phyloP scores from a whole-genome alignment of 2,888 invertebrate genomes.

The Melolontha melolontha region DNA sequence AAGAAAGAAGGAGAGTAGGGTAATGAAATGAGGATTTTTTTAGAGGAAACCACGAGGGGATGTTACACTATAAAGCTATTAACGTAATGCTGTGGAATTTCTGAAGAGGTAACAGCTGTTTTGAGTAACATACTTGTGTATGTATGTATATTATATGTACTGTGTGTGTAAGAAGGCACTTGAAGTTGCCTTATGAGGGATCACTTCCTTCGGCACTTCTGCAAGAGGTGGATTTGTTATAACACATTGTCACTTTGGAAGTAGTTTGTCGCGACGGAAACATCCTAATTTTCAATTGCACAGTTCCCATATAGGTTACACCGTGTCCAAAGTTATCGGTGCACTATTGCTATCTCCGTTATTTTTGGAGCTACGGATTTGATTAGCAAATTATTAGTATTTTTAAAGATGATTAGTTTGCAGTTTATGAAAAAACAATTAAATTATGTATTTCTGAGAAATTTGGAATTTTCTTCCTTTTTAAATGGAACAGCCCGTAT shows the following conservation, averaged over 20 bases:
- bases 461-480: no score
- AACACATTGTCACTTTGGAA: constrained; percentile 27
- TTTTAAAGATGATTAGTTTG: no score
- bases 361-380: no score
- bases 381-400: no score
- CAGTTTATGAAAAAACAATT: no score
- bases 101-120: constrained; percentile 52
- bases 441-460: no score
- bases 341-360: no score
- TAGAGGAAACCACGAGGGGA: constrained; percentile 37
- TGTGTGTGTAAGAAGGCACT: constrained; percentile 40
- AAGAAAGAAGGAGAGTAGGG: constrained; percentile 14
- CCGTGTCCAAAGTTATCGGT: no score
- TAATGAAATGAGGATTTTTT: constrained; percentile 34
- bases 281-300: no score
- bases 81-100: constrained; percentile 53
- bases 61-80: constrained; percentile 53
- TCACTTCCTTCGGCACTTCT: constrained; percentile 49
- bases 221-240: constrained; percentile 20
- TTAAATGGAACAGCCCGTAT: no score
- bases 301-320: no score
- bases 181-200: constrained; percentile 47
- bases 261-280: neutral
- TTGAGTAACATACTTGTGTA: constrained; percentile 22
- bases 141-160: neutral